Evolutionary conservation across 2,113 vertebrate species (phyloP), one percentile per base, ranked within the genome.

Genomic region (Cottus gobio): DNA sequence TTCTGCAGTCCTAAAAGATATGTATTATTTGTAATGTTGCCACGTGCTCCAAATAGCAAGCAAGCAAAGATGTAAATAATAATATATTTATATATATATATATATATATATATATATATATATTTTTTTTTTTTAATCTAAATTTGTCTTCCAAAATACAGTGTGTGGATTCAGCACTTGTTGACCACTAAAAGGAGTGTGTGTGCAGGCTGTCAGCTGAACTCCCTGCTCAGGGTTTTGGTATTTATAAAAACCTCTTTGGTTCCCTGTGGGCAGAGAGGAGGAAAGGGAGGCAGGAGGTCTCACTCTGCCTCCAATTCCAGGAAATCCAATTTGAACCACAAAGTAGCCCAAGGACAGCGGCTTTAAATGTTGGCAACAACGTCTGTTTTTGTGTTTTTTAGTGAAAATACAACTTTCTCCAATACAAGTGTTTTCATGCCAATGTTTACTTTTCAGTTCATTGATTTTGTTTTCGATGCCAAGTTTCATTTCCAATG

Each of bases 241-340:
- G 44, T 80, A 37, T 80, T 80, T 73, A 56, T 39, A 56, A 78
- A 44, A 81, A 66, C 57, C 57, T 71, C 57, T 46, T 52, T n/a
- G 60, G 44, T 26, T 66, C 36, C 22, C 61, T 73, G 44, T 9
- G 20, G 31, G 54, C 72, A 68, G 62, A 77, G 75, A 77, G 30
- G 13, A 7, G 22, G 1, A 63, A 8, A 22, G 4, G 0, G 1
- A 0, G 0, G 0, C 2, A n/a, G 1, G 81, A 86, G 67, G 0
- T 42, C 67, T 50, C 81, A 89, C 87, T 89, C 37, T 63, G 77
- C 6, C 46, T 37, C 13, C 4, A 24, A 61, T 71, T 79, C 12
- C 48, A 62, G 1, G 30, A 61, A n/a, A n/a, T 31, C 5, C 2
- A 1, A 26, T 34, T 48, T 31, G 5, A 4, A 26, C 13, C 36